Conservation (phyloP, 1,140 invertebrate genomes). For the Drosophila funebris region DNA sequence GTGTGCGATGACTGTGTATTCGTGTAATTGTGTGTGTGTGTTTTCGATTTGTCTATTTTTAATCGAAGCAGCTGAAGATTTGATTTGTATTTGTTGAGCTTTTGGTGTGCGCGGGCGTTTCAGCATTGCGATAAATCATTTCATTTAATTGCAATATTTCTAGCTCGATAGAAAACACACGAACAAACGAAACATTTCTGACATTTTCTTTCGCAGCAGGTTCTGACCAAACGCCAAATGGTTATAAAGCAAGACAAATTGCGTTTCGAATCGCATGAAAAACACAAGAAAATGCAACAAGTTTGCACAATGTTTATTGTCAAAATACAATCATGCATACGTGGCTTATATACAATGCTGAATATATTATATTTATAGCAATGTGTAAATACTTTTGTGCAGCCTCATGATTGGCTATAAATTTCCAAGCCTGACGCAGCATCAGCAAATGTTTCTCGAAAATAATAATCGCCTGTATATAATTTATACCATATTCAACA, state of each 20-base stretch:
- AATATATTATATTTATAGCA: not conserved
- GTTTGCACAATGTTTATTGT: slow-evolving; percentile 62
- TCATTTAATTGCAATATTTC: slow-evolving; percentile 76
- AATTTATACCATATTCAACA: slow-evolving; percentile 71
- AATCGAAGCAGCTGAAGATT: slow-evolving; percentile 24
- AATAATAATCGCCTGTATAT: slow-evolving; percentile 66
- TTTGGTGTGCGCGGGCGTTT: slow-evolving; percentile 51
- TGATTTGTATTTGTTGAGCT: slow-evolving; percentile 19
- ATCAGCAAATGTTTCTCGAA: slow-evolving; percentile 12
- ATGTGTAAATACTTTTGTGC: not conserved
- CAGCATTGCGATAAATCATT: slow-evolving; percentile 64
- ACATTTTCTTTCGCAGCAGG: slow-evolving; percentile 33
- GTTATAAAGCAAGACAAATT: slow-evolving; percentile 63
- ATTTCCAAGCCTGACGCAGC: slow-evolving; percentile 41
- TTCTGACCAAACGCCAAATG: slow-evolving; percentile 31
- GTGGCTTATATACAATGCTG: not conserved
- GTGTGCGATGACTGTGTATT: slow-evolving; percentile 47
- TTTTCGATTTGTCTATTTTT: slow-evolving; percentile 44
- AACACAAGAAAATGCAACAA: slow-evolving; percentile 71
- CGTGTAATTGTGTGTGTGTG: too few relatives aligned
- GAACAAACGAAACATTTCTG: slow-evolving; percentile 46
- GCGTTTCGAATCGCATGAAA: slow-evolving; percentile 46
- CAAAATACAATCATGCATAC: not conserved
- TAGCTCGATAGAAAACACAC: slow-evolving; percentile 37
- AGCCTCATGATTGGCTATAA: slow-evolving; percentile 57